phyloP scores from a whole-genome alignment of 1,140 invertebrate genomes.

The Tribolium madens region DNA sequence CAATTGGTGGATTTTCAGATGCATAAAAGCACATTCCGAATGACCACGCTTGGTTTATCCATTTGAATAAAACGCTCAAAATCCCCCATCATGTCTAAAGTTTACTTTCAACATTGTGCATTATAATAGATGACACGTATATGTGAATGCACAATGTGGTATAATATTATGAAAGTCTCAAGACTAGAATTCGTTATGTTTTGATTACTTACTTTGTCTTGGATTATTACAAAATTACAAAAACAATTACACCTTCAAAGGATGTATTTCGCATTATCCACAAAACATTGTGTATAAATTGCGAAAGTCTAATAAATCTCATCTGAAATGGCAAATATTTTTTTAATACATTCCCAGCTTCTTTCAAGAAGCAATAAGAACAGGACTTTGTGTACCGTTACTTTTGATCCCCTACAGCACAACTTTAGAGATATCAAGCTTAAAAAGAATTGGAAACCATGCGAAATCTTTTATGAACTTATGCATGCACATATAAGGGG shows the following conservation, averaged over 20 bases:
- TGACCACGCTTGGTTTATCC: no score
- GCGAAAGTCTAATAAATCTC: not conserved
- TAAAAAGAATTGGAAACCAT: not conserved
- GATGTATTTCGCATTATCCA: not conserved
- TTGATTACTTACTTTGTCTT: not conserved
- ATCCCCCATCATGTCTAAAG: not conserved
- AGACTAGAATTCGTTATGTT: not conserved
- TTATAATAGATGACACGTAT: not conserved
- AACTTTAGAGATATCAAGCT: conserved; percentile 1
- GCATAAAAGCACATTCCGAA: no score
- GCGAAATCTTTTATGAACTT: conserved; percentile 8
- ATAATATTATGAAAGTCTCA: not conserved
- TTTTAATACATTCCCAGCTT: not conserved
- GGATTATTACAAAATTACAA: not conserved
- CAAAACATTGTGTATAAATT: not conserved
- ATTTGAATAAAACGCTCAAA: not conserved
- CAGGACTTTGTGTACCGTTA: not conserved
- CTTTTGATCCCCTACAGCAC: not conserved
- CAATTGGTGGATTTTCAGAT: no score
- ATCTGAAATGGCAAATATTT: not conserved
- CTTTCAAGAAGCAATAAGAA: conserved; percentile 2
- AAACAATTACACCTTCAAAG: not conserved
- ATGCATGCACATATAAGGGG: not conserved
- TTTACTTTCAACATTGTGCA: not conserved
- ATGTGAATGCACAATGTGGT: not conserved